Conservation (phyloP, 2,797 vertebrate genomes). For the Paratrypauchen microcephalus region DNA sequence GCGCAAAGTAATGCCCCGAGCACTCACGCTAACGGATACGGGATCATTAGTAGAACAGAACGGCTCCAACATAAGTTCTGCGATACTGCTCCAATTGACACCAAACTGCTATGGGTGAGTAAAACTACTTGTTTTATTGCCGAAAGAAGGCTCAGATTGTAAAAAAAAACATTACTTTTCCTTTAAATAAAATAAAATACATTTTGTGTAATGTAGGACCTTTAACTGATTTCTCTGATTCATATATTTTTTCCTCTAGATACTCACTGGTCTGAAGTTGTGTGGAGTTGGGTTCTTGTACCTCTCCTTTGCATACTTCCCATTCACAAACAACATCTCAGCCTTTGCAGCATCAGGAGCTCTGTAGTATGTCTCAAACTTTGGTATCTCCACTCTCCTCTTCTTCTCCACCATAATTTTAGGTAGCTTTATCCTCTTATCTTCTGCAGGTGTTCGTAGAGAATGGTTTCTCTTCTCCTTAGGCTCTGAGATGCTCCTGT, state of each 20-base stretch:
- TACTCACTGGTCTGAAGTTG: constrained; percentile 74
- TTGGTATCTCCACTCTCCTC: constrained; percentile 16
- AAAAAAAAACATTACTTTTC: too few relatives aligned
- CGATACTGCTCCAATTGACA: too few relatives aligned
- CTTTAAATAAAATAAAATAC: too few relatives aligned
- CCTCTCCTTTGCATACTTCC: constrained; percentile 47
- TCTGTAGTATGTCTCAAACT: constrained; percentile 63
- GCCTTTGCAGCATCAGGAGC: constrained; percentile 50
- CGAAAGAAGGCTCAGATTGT: too few relatives aligned
- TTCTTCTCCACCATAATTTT: constrained; percentile 25
- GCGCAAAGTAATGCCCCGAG: too few relatives aligned
- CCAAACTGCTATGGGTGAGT: too few relatives aligned
- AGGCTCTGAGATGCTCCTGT: constrained; percentile 41
- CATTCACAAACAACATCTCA: constrained; percentile 68
- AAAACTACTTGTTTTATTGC: too few relatives aligned
- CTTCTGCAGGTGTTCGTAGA: neutral
- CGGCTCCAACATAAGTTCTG: too few relatives aligned
- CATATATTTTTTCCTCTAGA: neutral
- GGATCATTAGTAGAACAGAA: too few relatives aligned
- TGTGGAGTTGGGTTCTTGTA: constrained; percentile 71
- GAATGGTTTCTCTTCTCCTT: constrained; percentile 43
- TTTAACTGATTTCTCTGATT: too few relatives aligned
- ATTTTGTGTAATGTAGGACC: too few relatives aligned
- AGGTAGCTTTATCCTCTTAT: constrained; percentile 18
- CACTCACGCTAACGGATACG: too few relatives aligned